phyloP scores from a whole-genome alignment of 1,140 invertebrate genomes.

The Triops cancriformis region DNA sequence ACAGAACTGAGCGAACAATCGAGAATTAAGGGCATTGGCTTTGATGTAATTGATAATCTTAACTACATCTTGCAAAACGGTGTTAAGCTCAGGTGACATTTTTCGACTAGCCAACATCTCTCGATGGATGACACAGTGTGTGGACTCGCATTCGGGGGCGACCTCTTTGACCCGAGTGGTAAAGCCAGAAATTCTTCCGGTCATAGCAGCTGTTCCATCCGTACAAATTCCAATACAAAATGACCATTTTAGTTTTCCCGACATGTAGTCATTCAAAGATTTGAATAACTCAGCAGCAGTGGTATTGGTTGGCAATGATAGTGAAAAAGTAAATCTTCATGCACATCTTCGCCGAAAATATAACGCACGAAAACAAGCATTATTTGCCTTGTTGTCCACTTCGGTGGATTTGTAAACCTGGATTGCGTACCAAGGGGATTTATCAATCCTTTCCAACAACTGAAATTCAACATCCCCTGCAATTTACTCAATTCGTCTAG shows the following conservation, averaged over 20 bases:
- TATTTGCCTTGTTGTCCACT: conserved; percentile 30
- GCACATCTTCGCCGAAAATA: too few species aligned
- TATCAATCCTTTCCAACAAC: conserved; percentile 30
- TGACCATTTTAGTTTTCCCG: conserved; percentile 27
- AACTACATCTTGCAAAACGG: too few species aligned
- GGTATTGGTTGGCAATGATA: conserved; percentile 28
- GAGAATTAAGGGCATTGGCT: too few species aligned
- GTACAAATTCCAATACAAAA: conserved; percentile 34
- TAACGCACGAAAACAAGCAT: conserved; percentile 31
- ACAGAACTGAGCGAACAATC: too few species aligned
- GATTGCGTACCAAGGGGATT: conserved; percentile 30
- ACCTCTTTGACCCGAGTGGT: conserved; percentile 30
- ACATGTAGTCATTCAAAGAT: conserved; percentile 25
- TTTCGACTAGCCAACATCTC: too few species aligned
- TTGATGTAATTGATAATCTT: too few species aligned
- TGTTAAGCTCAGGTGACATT: too few species aligned
- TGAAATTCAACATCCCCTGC: too few species aligned
- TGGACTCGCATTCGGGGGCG: conserved; percentile 28
- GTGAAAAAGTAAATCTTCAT: conserved; percentile 31
- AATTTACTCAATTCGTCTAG: too few species aligned
- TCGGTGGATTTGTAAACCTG: conserved; percentile 34
- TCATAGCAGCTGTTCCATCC: conserved; percentile 34
- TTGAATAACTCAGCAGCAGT: conserved; percentile 29
- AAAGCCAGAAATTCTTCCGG: conserved; percentile 31
- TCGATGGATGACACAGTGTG: conserved; percentile 31